phyloP scores from a whole-genome alignment of 2,113 vertebrate genomes.

The Zootoca vivipara region DNA sequence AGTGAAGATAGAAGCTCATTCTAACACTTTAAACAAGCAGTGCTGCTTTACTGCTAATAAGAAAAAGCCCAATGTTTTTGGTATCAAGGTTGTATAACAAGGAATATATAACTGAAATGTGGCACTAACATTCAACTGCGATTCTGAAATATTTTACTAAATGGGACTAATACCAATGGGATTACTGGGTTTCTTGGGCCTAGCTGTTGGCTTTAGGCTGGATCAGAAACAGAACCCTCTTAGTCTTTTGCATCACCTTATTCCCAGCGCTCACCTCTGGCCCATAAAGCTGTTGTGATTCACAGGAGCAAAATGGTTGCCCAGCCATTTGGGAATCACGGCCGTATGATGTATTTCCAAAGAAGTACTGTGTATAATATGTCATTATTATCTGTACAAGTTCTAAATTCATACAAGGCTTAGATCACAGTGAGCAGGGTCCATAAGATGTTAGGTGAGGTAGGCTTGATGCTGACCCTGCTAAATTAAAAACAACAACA shows the following conservation, averaged over 20 bases:
- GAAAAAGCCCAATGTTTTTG: slow-evolving; percentile 36
- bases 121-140: slow-evolving; percentile 24
- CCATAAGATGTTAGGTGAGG: slow-evolving; percentile 68
- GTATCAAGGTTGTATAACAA: slow-evolving; percentile 57
- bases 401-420: slow-evolving; percentile 1
- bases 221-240: not conserved
- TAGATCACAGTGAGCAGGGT: slow-evolving; percentile 31
- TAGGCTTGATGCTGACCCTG: slow-evolving; percentile 71
- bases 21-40: slow-evolving; percentile 38
- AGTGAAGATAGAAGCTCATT: slow-evolving; percentile 39
- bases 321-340: not conserved
- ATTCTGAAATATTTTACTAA: not conserved
- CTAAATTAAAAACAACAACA: slow-evolving; percentile 38
- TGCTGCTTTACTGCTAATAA: not conserved
- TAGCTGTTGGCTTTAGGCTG: not conserved
- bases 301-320: not conserved
- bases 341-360: slow-evolving; percentile 32
- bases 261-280: not conserved
- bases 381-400: slow-evolving; percentile 27
- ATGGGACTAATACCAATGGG: not conserved
- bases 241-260: not conserved
- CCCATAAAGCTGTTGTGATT: not conserved
- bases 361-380: not conserved
- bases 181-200: not conserved
- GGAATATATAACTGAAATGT: slow-evolving; percentile 52